Evolutionary conservation across 1,140 invertebrate species (phyloP).

Genomic region (Varroa destructor): DNA sequence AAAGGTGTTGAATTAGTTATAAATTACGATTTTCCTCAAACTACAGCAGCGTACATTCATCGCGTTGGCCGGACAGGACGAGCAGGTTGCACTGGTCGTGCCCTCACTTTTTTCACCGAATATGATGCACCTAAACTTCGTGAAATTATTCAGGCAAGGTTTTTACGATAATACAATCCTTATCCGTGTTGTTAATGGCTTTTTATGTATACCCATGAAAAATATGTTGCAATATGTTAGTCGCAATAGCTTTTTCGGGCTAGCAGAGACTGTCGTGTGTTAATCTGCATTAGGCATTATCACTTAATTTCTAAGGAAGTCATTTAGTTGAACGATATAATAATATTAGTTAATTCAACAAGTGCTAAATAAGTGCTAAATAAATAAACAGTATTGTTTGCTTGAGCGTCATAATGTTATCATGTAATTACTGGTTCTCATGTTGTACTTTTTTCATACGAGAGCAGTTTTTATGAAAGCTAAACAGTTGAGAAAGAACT

Average conservation of each 20-base stretch:
- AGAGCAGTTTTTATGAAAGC: no score
- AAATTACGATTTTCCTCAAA: slow-evolving; percentile 92
- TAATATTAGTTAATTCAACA: no score
- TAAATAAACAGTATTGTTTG: no score
- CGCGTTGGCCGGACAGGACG: slow-evolving; percentile 78
- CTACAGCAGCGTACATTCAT: slow-evolving; percentile 85
- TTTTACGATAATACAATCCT: not conserved
- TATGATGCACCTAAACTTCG: slow-evolving; percentile 66
- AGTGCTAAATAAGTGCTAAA: no score
- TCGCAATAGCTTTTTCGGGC: slow-evolving; percentile 32
- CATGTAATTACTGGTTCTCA: no score
- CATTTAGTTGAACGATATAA: no score
- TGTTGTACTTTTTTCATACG: no score
- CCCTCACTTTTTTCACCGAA: slow-evolving; percentile 87
- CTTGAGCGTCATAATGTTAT: no score
- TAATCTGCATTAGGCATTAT: no score
- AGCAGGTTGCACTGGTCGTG: slow-evolving; percentile 69
- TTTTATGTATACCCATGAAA: not conserved
- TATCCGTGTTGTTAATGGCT: not conserved
- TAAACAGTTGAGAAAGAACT: no score
- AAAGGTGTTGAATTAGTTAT: slow-evolving; percentile 90
- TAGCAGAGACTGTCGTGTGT: no score
- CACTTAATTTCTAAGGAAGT: no score
- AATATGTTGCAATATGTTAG: slow-evolving; percentile 23
- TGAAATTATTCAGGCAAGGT: slow-evolving; percentile 28